Percentiles rank a stretch among this genome's conserved stretches.
Evolutionary conservation across 2,888 invertebrate species (phyloP).

Genomic region (Crocallis elinguaria): DNA sequence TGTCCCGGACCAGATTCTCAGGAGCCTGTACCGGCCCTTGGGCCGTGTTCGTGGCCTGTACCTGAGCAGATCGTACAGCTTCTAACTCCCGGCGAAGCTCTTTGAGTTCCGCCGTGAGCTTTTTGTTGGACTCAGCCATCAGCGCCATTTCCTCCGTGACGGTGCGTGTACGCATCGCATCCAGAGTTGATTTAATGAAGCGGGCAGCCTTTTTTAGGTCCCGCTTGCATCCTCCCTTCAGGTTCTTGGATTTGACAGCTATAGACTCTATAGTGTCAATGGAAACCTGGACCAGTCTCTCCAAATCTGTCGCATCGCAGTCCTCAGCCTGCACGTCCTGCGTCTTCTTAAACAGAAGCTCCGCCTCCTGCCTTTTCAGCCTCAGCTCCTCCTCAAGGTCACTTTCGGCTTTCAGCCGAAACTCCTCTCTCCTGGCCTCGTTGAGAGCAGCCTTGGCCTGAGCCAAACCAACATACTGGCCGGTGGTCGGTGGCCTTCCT

Average conservation of each 20-base stretch:
- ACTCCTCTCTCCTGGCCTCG: neutral
- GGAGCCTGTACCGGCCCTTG: no score
- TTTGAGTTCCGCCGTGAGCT: neutral
- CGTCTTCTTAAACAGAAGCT: neutral
- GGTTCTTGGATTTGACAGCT: neutral
- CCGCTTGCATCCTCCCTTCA: neutral
- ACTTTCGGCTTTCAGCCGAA: neutral
- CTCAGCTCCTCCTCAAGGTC: neutral
- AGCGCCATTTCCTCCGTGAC: neutral
- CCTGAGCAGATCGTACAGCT: no score
- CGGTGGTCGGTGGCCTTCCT: neutral
- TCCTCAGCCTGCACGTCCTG: neutral
- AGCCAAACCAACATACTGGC: neutral
- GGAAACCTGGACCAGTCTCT: neutral
- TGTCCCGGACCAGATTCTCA: no score
- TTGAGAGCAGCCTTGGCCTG: neutral
- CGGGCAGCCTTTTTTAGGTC: conserved; percentile 1
- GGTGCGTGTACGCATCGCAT: neutral
- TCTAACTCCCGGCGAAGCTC: no score
- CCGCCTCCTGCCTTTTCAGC: neutral
- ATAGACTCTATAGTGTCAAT: neutral
- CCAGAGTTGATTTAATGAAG: neutral
- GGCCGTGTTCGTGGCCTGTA: no score
- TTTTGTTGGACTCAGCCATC: neutral
- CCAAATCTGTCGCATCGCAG: neutral